Percentiles rank a stretch among this genome's conserved stretches.
Evolutionary conservation across 2,113 vertebrate genomes (phyloP).

Genomic region (Amphiprion ocellaris): DNA sequence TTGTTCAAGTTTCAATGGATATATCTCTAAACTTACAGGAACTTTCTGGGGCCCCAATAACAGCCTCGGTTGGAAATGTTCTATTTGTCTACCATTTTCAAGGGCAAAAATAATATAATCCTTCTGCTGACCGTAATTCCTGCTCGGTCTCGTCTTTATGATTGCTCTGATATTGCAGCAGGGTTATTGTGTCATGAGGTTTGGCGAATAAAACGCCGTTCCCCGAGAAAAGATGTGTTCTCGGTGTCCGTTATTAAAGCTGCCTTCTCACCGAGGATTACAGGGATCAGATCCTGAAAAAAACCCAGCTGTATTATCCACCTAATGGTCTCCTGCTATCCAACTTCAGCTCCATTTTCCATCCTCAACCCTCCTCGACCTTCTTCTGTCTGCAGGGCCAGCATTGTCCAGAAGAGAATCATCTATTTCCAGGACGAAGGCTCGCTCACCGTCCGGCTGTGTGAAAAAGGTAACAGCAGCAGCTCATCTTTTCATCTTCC

Average conservation of each 20-base stretch:
- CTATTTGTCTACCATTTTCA: slow-evolving; percentile 33
- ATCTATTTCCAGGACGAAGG: slow-evolving; percentile 97
- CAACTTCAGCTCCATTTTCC: background rate
- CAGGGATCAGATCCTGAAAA: slow-evolving; percentile 37
- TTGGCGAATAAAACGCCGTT: slow-evolving; percentile 8
- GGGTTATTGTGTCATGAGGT: slow-evolving; percentile 42
- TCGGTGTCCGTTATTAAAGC: slow-evolving; percentile 37
- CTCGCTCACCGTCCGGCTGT: slow-evolving; percentile 93
- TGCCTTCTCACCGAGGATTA: slow-evolving; percentile 30
- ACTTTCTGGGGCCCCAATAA: too few species aligned
- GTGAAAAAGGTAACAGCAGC: slow-evolving; percentile 91
- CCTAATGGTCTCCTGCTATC: slow-evolving; percentile 25
- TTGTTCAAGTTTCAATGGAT: too few species aligned
- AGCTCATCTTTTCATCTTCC: slow-evolving; percentile 39
- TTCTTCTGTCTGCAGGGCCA: slow-evolving; percentile 85
- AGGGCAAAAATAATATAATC: background rate
- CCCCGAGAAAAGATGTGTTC: slow-evolving; percentile 40
- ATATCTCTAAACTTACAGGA: too few species aligned
- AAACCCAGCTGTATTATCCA: slow-evolving; percentile 7
- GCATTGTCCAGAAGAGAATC: slow-evolving; percentile 94
- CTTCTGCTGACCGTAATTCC: slow-evolving; percentile 30
- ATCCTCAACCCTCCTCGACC: background rate
- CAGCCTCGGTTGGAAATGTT: background rate
- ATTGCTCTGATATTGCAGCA: slow-evolving; percentile 48
- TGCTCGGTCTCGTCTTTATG: slow-evolving; percentile 8